phyloP scores from a whole-genome alignment of 2,113 vertebrate species.

The Colius striatus region DNA sequence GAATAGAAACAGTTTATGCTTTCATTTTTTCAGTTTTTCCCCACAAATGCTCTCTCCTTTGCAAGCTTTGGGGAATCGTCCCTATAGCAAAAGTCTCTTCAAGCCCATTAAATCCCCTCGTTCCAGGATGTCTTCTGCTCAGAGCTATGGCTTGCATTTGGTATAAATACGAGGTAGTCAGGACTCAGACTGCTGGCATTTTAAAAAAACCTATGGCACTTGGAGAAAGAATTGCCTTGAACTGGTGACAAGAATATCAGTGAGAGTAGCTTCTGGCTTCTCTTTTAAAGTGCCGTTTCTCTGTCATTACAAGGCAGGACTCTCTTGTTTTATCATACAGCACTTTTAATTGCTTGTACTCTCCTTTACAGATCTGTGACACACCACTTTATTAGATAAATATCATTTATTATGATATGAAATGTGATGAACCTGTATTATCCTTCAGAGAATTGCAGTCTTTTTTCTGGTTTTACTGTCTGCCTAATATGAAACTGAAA shows the following conservation, averaged over 20 bases:
- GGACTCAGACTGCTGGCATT: constrained; percentile 1
- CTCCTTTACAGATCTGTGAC: not conserved
- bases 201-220: constrained; percentile 17
- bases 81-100: not conserved
- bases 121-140: not conserved
- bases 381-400: not conserved
- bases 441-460: not conserved
- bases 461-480: not conserved
- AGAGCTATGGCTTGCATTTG: not conserved
- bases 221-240: not conserved
- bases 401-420: not conserved
- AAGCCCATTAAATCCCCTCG: not conserved
- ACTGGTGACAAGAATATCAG: not conserved
- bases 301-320: not conserved
- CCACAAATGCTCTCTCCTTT: not conserved
- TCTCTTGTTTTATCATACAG: not conserved
- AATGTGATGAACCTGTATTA: not conserved
- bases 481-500: constrained; percentile 9
- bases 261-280: not conserved
- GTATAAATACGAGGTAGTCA: not conserved
- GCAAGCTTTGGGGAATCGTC: not conserved
- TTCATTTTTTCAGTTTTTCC: not conserved
- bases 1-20: not conserved
- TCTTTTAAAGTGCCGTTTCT: not conserved
- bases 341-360: not conserved